Conservation (phyloP, 1,140 invertebrate species). For the Onthophagus taurus region DNA sequence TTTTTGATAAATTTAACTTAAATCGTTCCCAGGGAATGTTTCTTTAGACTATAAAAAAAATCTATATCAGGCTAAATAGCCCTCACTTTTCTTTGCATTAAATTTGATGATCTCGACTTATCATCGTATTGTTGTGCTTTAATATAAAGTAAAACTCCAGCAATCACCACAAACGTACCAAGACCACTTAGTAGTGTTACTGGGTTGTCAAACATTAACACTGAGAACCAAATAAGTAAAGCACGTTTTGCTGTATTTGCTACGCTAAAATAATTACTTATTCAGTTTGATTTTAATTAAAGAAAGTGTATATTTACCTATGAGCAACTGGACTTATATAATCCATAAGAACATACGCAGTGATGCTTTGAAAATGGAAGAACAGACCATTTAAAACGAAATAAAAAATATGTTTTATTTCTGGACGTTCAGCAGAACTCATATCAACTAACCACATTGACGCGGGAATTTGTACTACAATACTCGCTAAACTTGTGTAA, state of each 20-base stretch:
- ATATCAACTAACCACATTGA: conserved; percentile 62
- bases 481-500: conserved; percentile 70
- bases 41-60: too few species aligned
- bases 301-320: conserved; percentile 47
- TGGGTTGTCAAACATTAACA: conserved; percentile 70
- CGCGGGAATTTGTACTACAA: conserved; percentile 70
- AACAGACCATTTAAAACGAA: conserved; percentile 70
- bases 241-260: conserved; percentile 79
- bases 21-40: too few species aligned
- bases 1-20: too few species aligned
- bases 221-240: conserved; percentile 74
- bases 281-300: neutral
- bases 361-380: conserved; percentile 82
- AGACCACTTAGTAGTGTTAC: conserved; percentile 68
- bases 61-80: conserved; percentile 32
- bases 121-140: conserved; percentile 53
- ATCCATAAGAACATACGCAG: conserved; percentile 77
- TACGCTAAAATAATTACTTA: conserved; percentile 51
- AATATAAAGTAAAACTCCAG: conserved; percentile 72
- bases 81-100: conserved; percentile 33
- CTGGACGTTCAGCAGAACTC: conserved; percentile 42
- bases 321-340: conserved; percentile 81
- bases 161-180: conserved; percentile 64
- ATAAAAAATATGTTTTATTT: conserved; percentile 46
- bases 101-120: conserved; percentile 28